Evolutionary conservation across 2,888 invertebrate species (phyloP).

Genomic region (Megaustenia siamemsis): DNA sequence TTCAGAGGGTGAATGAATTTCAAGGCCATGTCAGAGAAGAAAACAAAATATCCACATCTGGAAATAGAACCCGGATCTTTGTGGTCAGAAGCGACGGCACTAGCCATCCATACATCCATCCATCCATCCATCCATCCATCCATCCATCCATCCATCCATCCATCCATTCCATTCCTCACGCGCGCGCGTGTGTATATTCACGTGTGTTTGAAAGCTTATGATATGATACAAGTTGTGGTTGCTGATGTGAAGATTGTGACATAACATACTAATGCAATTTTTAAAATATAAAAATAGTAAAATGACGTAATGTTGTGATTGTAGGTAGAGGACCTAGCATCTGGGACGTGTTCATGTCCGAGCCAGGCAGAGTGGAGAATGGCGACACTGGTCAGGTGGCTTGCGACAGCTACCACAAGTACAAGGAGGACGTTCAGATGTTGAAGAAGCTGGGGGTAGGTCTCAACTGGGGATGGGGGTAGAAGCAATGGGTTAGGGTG

Average conservation of each 20-base stretch:
- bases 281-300: not conserved
- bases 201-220: not conserved
- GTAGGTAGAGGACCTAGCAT: slow-evolving; percentile 71
- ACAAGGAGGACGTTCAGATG: slow-evolving; percentile 84
- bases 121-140: too few relatives aligned
- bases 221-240: too few relatives aligned
- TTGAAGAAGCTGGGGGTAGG: slow-evolving; percentile 82
- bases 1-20: too few relatives aligned
- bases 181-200: not conserved
- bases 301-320: not conserved
- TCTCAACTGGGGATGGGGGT: too few relatives aligned
- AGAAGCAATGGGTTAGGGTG: too few relatives aligned
- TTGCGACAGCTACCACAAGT: slow-evolving; percentile 85
- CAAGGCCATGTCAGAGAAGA: too few relatives aligned
- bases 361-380: slow-evolving; percentile 84
- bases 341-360: slow-evolving; percentile 84
- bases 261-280: too few relatives aligned
- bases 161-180: too few relatives aligned
- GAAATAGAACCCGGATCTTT: too few relatives aligned
- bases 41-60: too few relatives aligned
- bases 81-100: too few relatives aligned
- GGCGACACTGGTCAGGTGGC: slow-evolving; percentile 85
- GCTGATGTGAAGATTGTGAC: not conserved
- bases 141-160: too few relatives aligned
- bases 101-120: not conserved